Base-by-base conservation (phyloP, 53 echinoderm and acorn worm genomes). In the Apostichopus leukothele region DNA sequence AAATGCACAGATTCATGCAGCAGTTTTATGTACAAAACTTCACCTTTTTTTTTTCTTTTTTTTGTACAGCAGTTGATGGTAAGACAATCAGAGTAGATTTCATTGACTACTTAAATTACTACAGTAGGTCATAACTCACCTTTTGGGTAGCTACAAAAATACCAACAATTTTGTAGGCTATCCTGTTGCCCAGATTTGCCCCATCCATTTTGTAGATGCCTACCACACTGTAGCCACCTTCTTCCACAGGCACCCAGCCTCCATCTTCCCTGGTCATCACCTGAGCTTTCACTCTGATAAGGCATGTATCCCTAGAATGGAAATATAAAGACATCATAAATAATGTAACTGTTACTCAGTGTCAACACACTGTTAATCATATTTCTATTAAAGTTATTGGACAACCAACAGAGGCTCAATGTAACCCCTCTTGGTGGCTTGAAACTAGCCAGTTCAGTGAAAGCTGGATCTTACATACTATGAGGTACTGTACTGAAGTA, bases 231-330 rank as follows among this genome's bases (percentile, higher is more conserved):
- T 94, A 94, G 88, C 95, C 97, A 87, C 96, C 96, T 75, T 92
- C 93, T 79, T 92, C 97, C 60, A 97, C 93, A 74, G 97, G 97
- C 86, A 93, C 93, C 97, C 97, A 97, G 73, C 95, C 95, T 71
- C 95, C 97, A 84, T 97, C 97, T 89, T 94, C 94, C 55, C 95
- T 94, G 79, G 95, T 95, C 97, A 97, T 97, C 51, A 97, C 97
- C 89, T 95, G 95, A 76, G 97, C 97, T 91, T 92, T 90, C 81
- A 97, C 97, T 89, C 95, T 93, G 87, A 92, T 94, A 21, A 96
- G 93, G 88, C 93, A 94, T 68, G 91, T 91, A 89, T 96, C 94
- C 74, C 96, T 96, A 93, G 9, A 54, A 88, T 75, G 53, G 52
- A 63, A 39, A 93, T 78, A 83, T 20, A 60, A 85, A 26, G 66